Conservation (phyloP, 2,797 vertebrate species). For the Benthosema pterotum region DNA sequence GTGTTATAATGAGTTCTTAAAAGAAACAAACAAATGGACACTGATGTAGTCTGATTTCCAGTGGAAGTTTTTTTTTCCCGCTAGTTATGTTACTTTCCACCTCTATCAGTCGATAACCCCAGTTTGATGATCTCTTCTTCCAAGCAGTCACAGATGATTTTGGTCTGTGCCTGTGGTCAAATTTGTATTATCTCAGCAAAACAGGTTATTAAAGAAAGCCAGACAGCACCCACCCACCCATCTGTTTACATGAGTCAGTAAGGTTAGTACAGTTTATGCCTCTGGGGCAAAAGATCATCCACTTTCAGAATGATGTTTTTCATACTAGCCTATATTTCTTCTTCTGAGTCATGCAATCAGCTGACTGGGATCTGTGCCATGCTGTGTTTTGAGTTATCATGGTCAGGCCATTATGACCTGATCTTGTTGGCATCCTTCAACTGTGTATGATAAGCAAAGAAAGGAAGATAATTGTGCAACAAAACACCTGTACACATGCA, state of each 20-base stretch:
- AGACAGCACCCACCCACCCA: conserved; percentile 7
- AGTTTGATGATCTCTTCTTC: conserved; percentile 12
- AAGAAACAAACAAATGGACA: no score
- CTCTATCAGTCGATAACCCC: conserved; percentile 30
- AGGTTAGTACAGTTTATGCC: conserved; percentile 43
- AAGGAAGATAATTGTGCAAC: neutral
- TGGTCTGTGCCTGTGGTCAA: conserved; percentile 33
- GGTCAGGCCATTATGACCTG: no score
- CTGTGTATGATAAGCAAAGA: neutral
- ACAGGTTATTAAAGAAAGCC: neutral
- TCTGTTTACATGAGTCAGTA: conserved; percentile 38
- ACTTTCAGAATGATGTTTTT: conserved; percentile 21
- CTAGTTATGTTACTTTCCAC: no score
- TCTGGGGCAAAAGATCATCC: conserved; percentile 26
- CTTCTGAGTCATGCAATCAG: conserved; percentile 51
- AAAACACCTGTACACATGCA: no score
- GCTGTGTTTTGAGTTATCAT: neutral
- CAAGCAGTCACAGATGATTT: neutral
- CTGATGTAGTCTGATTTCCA: no score
- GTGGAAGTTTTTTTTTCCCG: no score
- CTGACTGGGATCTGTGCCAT: conserved; percentile 26
- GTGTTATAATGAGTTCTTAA: no score
- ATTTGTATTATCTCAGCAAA: conserved; percentile 30
- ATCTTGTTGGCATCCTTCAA: no score
- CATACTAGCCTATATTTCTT: conserved; percentile 1